A percentile compares a stretch with the other conserved stretches of the same genome.
Evolutionary conservation across 2,797 vertebrate species (phyloP).

Genomic region (Crocidura indochinensis): DNA sequence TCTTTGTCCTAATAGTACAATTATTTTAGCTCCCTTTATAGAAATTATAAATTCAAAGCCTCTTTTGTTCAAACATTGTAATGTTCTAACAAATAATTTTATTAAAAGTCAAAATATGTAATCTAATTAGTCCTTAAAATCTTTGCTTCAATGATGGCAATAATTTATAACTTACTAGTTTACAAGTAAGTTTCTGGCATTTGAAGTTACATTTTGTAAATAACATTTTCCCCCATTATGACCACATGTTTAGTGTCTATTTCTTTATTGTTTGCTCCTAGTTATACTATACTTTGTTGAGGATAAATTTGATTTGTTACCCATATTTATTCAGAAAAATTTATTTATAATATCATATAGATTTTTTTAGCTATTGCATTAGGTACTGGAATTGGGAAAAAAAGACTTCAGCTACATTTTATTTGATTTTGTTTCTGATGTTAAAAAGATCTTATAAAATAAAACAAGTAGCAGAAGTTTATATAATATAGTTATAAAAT

Average conservation of each 20-base stretch:
- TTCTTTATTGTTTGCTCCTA: slow-evolving; percentile 5
- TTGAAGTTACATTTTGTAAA: slow-evolving; percentile 8
- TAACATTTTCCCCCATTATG: not conserved
- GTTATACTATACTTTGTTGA: not conserved
- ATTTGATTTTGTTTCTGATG: not conserved
- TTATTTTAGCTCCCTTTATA: not conserved
- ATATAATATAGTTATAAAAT: not conserved
- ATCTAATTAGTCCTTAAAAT: not conserved
- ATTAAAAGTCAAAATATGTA: not conserved
- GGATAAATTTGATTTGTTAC: slow-evolving; percentile 61
- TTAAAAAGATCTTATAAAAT: not conserved
- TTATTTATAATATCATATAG: not conserved
- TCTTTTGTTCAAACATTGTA: slow-evolving; percentile 8
- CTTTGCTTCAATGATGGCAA: slow-evolving; percentile 40
- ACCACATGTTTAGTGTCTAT: not conserved
- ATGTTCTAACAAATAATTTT: slow-evolving; percentile 9
- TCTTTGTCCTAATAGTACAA: not conserved
- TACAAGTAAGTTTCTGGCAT: not conserved
- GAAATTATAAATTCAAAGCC: slow-evolving; percentile 21
- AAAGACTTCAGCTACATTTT: slow-evolving; percentile 41
- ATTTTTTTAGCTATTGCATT: slow-evolving; percentile 24
- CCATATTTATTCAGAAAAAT: slow-evolving; percentile 64
- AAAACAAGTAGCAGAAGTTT: not conserved
- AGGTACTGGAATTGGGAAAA: not conserved
- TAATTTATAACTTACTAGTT: slow-evolving; percentile 29